Evolutionary conservation across 2,113 vertebrate species (phyloP), one percentile per base, ranked within the genome.

Genomic region (Hiodon tergisus): DNA sequence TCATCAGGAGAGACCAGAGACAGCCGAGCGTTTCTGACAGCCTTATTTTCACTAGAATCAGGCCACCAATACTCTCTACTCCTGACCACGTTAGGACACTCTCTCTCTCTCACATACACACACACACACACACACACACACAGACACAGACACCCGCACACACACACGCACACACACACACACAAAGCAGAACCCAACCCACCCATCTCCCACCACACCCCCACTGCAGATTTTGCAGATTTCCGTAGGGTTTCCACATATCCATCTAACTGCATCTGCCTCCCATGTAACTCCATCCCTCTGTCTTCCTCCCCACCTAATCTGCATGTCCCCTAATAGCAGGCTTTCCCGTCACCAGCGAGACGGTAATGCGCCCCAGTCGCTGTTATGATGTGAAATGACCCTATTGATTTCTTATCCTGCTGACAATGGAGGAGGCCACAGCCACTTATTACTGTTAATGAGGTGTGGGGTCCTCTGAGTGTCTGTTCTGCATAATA

Each of bases 381-480:
- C 85, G 87, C 87, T 86, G 85, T 90, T 89, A 89, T 87, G 87
- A 88, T 91, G 90, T 90, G 88, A 90, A 90, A 91, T 89, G 88
- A 89, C 85, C 87, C 88, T 87, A 88, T 88, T 90, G 89, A 91
- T 90, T 88, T 88, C 84, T 87, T 85, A 71, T 86, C 89, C 89
- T 87, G 86, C 89, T 90, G 89, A 90, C 89, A 90, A 83, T 87
- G 87, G 83, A 86, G 85, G 88, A 88, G 90, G 87, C 86, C 80
- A 86, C 84, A 87, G 87, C 88, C 89, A 88, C 88, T 90, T 89
- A 90, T 92, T 88, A 88, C 84, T 84, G 85, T 86, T 89, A 92
- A 91, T 88, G 88, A 92, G 86, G 86, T 87, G 88, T 86, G 86
- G 86, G 87, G 89, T 85, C 76, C 60, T 54, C 78, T 80, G 79